These are phyloP conservation scores for Spilarctia lutea DNA, from an alignment of 2,888 invertebrate genomes.

Conservation along the genomic window DNA sequence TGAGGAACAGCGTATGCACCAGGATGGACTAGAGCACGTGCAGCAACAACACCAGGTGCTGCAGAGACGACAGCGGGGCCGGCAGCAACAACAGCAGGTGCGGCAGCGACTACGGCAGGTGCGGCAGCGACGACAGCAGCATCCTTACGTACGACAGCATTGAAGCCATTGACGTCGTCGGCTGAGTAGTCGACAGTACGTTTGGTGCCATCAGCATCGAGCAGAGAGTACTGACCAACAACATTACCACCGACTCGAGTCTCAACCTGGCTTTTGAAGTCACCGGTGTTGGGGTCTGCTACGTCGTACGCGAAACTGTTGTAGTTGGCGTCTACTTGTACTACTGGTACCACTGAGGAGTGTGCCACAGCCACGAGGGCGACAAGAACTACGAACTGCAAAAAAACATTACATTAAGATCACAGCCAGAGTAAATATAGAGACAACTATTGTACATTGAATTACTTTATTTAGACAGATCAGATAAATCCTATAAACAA, in stretches of 20 bases:
- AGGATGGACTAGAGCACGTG: slow-evolving; percentile 44
- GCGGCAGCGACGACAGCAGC: slow-evolving; percentile 68
- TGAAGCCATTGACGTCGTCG: slow-evolving; percentile 83
- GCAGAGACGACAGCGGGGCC: slow-evolving; percentile 52
- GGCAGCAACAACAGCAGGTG: slow-evolving; percentile 52
- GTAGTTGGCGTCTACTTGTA: slow-evolving; percentile 69
- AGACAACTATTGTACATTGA: background rate
- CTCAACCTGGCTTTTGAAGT: slow-evolving; percentile 85
- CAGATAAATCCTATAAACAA: background rate
- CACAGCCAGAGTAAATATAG: background rate
- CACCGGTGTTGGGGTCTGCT: slow-evolving; percentile 85
- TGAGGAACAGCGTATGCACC: slow-evolving; percentile 19
- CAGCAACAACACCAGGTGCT: slow-evolving; percentile 41
- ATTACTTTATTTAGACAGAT: too few relatives aligned
- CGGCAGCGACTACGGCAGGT: slow-evolving; percentile 65
- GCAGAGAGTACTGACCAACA: slow-evolving; percentile 83
- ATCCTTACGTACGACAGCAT: slow-evolving; percentile 85
- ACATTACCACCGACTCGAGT: slow-evolving; percentile 81
- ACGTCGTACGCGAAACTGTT: slow-evolving; percentile 84
- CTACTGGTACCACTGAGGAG: slow-evolving; percentile 70
- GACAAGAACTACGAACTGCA: slow-evolving; percentile 74
- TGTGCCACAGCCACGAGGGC: slow-evolving; percentile 70
- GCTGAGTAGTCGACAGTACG: slow-evolving; percentile 86
- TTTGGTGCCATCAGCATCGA: slow-evolving; percentile 84
- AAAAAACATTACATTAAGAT: slow-evolving; percentile 16